A percentile compares a stretch with the other conserved stretches of the same genome.
These are phyloP conservation scores for Cryptus armator DNA, from an alignment of 2,888 invertebrate genomes.

Conservation along the genomic window DNA sequence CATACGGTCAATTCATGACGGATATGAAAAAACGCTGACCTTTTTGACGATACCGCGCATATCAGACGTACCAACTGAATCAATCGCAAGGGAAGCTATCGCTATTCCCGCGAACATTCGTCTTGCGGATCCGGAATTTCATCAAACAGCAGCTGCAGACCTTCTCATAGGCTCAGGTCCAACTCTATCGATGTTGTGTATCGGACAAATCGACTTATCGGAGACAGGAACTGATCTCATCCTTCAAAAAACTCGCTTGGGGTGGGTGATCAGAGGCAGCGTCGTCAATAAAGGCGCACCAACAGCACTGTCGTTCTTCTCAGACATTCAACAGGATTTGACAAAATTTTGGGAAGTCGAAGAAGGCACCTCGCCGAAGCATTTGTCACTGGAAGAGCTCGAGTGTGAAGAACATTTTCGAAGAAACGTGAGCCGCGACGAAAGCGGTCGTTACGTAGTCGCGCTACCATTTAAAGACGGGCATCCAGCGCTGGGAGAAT, in stretches of 20 bases:
- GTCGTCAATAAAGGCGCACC: constrained; percentile 1
- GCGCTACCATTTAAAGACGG: constrained; percentile 34
- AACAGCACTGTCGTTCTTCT: neutral
- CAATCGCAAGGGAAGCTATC: constrained; percentile 48
- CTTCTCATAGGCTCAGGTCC: constrained; percentile 62
- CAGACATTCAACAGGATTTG: neutral
- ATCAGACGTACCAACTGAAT: constrained; percentile 41
- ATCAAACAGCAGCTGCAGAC: constrained; percentile 57
- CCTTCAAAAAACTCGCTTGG: constrained; percentile 63
- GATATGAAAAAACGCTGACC: constrained; percentile 24
- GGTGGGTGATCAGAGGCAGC: constrained; percentile 65
- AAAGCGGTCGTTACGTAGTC: constrained; percentile 42
- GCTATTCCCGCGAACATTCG: constrained; percentile 61
- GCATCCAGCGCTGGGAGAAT: constrained; percentile 39
- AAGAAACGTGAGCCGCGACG: constrained; percentile 18
- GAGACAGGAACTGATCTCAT: constrained; percentile 12
- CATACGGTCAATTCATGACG: constrained; percentile 45
- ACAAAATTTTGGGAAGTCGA: constrained; percentile 12
- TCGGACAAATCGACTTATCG: constrained; percentile 47
- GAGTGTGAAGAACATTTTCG: constrained; percentile 46
- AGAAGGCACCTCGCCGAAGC: neutral
- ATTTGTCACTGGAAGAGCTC: constrained; percentile 20
- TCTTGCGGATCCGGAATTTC: constrained; percentile 69
- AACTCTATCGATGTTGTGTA: constrained; percentile 54
- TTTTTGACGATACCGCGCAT: constrained; percentile 58